Percentiles rank a stretch among this genome's conserved stretches.
Evolutionary conservation across 2,797 vertebrate genomes (phyloP).

Genomic region (Pangasius macronema): DNA sequence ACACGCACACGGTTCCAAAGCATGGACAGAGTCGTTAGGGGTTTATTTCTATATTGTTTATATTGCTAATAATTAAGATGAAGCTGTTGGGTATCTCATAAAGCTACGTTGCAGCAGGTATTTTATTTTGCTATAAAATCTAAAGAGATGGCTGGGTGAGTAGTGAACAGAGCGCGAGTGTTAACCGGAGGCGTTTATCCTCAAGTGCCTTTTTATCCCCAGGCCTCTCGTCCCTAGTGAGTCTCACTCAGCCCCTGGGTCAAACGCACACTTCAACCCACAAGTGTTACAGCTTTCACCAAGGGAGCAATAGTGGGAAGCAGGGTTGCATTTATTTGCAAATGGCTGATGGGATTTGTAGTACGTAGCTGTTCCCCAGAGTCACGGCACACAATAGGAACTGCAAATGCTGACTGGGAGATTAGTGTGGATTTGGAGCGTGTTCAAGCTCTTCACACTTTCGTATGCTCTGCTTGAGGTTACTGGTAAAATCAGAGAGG

Average conservation of each 20-base stretch:
- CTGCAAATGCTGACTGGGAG: constrained; percentile 42
- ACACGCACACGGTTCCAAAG: background rate
- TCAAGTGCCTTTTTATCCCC: constrained; percentile 49
- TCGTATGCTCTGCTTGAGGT: constrained; percentile 4
- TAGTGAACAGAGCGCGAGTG: background rate
- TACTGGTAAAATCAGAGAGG: background rate
- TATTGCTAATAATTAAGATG: background rate
- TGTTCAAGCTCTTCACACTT: constrained; percentile 16
- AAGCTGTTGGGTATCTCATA: background rate
- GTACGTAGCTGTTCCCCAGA: constrained; percentile 42
- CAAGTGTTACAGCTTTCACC: constrained; percentile 62
- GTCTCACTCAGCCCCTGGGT: constrained; percentile 56
- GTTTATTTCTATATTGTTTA: background rate
- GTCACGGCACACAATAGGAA: constrained; percentile 45
- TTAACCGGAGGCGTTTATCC: constrained; percentile 54
- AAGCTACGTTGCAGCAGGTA: background rate
- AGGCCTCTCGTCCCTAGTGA: constrained; percentile 39
- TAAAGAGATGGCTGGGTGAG: background rate
- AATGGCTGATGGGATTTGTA: constrained; percentile 61
- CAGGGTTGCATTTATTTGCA: constrained; percentile 59
- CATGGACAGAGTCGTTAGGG: background rate
- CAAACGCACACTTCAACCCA: constrained; percentile 71
- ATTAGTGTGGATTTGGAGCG: constrained; percentile 47
- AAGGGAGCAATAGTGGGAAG: constrained; percentile 51
- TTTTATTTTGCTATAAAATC: background rate